Percentiles rank a stretch among this genome's conserved stretches.
phyloP scores from a whole-genome alignment of 2,113 vertebrate species.

The Taurulus bubalis region DNA sequence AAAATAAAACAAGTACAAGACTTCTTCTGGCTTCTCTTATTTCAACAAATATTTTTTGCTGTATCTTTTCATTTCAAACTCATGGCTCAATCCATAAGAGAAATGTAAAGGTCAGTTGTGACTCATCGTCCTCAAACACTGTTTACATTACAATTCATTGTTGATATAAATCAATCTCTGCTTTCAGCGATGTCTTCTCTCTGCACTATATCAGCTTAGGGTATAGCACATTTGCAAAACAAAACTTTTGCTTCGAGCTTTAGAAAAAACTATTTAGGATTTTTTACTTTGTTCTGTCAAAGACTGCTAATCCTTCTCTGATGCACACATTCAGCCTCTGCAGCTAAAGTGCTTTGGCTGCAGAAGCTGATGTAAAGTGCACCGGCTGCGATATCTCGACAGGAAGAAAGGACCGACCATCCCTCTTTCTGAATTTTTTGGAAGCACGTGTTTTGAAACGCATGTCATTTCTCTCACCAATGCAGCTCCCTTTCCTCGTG shows the following conservation, averaged over 20 bases:
- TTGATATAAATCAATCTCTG: conserved; percentile 25
- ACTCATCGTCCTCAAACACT: conserved; percentile 37
- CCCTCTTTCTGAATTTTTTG: conserved; percentile 47
- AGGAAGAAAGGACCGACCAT: conserved; percentile 50
- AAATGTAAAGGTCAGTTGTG: conserved; percentile 29
- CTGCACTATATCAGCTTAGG: background rate
- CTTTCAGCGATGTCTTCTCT: background rate
- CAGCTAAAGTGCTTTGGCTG: conserved; percentile 64
- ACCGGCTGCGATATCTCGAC: conserved; percentile 52
- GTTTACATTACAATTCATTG: conserved; percentile 21
- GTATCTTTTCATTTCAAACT: conserved; percentile 3
- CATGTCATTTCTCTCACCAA: conserved; percentile 45
- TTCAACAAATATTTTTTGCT: background rate
- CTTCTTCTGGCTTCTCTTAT: background rate
- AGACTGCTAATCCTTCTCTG: conserved; percentile 65
- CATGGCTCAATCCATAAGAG: conserved; percentile 1
- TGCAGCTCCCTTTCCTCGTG: conserved; percentile 46
- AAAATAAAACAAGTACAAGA: conserved; percentile 20
- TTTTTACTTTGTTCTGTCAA: conserved; percentile 55
- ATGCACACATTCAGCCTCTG: conserved; percentile 52
- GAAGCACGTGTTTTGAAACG: conserved; percentile 60
- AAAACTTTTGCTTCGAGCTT: conserved; percentile 47
- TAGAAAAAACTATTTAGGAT: conserved; percentile 32
- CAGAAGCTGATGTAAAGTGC: conserved; percentile 69
- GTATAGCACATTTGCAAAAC: conserved; percentile 36